Percentiles rank a stretch among this genome's conserved stretches.
Evolutionary conservation across 2,113 vertebrate genomes (phyloP).

Genomic region (Pterocles gutturalis): DNA sequence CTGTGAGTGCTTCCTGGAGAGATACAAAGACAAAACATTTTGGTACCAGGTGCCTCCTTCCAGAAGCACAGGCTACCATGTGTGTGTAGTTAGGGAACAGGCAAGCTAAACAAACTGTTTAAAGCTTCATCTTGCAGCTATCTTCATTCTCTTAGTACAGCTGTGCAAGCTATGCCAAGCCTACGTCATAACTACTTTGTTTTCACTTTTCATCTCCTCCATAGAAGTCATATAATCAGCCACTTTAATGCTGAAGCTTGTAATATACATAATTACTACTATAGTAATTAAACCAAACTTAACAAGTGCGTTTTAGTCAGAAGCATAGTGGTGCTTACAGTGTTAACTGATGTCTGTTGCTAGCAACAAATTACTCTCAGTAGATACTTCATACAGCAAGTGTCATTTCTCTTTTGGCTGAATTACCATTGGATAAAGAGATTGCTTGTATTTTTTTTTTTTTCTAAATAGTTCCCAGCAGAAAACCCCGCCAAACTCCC

Average conservation of each 20-base stretch:
- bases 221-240: background rate
- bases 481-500: background rate
- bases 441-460: background rate
- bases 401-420: background rate
- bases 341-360: background rate
- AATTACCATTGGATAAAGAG: background rate
- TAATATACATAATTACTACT: background rate
- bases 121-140: slow-evolving; percentile 12
- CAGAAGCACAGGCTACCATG: background rate
- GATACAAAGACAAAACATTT: background rate
- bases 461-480: background rate
- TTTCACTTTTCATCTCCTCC: background rate
- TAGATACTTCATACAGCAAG: background rate
- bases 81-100: background rate
- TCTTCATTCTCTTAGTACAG: slow-evolving; percentile 22
- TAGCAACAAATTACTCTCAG: background rate
- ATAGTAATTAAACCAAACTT: background rate
- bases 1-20: background rate
- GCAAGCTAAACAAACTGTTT: slow-evolving; percentile 15
- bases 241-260: background rate
- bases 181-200: background rate
- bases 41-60: background rate
- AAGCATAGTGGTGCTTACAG: background rate
- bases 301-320: background rate
- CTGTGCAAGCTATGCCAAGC: background rate